Base-by-base conservation (phyloP, 35 echinoderm and acorn worm species). In the Lytechinus pictus region DNA sequence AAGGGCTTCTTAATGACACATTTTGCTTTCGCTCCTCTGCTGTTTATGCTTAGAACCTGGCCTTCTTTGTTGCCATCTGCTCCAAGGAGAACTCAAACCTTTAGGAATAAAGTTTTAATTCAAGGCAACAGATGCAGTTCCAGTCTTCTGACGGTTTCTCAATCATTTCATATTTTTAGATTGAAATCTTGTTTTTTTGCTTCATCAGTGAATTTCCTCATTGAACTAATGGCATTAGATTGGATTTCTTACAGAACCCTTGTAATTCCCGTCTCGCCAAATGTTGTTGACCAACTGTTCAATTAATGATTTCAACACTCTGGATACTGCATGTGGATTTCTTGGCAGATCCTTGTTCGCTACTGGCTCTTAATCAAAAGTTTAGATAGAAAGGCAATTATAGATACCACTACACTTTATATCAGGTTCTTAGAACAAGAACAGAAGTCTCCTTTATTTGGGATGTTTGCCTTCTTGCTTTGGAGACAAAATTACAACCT, bases 1-100 rank as follows among this genome's bases (percentile, higher is more conserved):
- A 79, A 79, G 66, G 66, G 66, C 66, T 79, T 79, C 66, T 79
- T 24, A 79, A 24, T 79, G 66, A 79, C 66, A 79, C 66, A 79
- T 79, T 79, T 79, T 79, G 16, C 16, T 79, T 79, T 79, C 19
- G 14, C 66, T 79, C 66, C 21, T 8, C 66, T 16, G 66, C 66
- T 79, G 66, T 24, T 79, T 79, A 79, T 8, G 66, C 66, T 24
- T 24, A 79, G 66, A 79, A 79, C 66, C 66, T 79, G 66, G 66
- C 66, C 66, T 24, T 24, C 66, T 19, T 24, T 27, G 33, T 44
- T 44, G n/a, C 19, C 21, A 79, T 79, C 66, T 79, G 66, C 66
- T 79, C 4, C 4, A n/a, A 79, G 19, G 16, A 79, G 66, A 79
- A 79, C 66, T 79, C n/a, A 16, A 5, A 19, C 1, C 66, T 24